Evolutionary conservation across 2,797 vertebrate genomes (phyloP).

Genomic region (Rousettus madagascariensis): DNA sequence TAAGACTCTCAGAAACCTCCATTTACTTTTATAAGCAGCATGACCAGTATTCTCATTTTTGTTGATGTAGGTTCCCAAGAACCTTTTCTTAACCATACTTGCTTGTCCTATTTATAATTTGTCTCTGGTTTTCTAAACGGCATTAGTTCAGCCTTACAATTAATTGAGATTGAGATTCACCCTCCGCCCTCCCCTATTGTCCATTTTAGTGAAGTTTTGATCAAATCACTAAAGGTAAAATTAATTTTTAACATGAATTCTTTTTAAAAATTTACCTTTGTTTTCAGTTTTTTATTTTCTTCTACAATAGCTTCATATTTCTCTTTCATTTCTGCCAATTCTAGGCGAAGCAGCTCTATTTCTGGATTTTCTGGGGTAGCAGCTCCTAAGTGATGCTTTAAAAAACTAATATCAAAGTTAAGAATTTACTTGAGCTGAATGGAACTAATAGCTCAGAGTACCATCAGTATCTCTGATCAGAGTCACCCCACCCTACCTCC

Average conservation of each 20-base stretch:
- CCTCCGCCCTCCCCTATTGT: neutral
- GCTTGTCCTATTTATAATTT: constrained; percentile 29
- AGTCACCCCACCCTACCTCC: constrained; percentile 22
- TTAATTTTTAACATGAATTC: constrained; percentile 50
- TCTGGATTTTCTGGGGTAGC: constrained; percentile 89
- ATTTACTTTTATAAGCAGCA: neutral
- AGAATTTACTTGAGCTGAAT: constrained; percentile 76
- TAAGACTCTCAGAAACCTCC: constrained; percentile 20
- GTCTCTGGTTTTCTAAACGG: constrained; percentile 17
- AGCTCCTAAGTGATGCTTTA: constrained; percentile 93
- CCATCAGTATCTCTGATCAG: neutral
- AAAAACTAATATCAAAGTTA: constrained; percentile 89
- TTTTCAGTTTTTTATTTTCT: constrained; percentile 94
- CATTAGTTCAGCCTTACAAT: constrained; percentile 17
- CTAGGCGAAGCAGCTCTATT: constrained; percentile 88
- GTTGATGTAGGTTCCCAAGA: constrained; percentile 35
- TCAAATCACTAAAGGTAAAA: neutral
- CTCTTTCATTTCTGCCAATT: constrained; percentile 92
- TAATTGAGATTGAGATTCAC: neutral
- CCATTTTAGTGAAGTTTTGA: constrained; percentile 48
- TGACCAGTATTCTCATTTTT: neutral
- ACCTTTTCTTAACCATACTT: constrained; percentile 55
- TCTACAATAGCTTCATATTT: constrained; percentile 92
- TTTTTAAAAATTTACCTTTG: constrained; percentile 86
- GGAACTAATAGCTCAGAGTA: constrained; percentile 11